Evolutionary conservation across 1,140 invertebrate genomes (phyloP).

Genomic region (Galleria mellonella): DNA sequence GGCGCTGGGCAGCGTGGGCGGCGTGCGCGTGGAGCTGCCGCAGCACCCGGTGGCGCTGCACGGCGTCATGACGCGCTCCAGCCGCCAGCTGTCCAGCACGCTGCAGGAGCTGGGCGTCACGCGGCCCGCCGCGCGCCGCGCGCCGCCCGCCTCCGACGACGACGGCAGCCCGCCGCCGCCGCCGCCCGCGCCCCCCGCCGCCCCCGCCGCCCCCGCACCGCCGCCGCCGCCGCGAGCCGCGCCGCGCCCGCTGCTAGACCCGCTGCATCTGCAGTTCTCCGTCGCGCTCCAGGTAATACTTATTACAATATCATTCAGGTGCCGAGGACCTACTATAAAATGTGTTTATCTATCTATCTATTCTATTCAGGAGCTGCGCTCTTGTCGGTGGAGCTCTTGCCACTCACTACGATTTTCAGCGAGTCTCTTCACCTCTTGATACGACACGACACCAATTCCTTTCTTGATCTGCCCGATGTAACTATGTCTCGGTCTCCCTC

Average conservation of each 20-base stretch:
- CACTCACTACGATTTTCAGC: too few species aligned
- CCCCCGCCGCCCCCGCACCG: constrained; percentile 9
- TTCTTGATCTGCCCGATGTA: too few species aligned
- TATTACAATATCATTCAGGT: too few species aligned
- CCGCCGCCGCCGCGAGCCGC: constrained; percentile 9
- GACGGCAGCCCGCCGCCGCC: background rate
- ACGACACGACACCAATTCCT: too few species aligned
- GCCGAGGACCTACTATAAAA: too few species aligned
- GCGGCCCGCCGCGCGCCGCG: constrained; percentile 14
- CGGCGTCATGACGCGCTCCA: constrained; percentile 97
- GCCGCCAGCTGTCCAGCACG: constrained; percentile 93
- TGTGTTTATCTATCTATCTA: too few species aligned
- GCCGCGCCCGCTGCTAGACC: constrained; percentile 77
- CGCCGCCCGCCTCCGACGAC: constrained; percentile 19
- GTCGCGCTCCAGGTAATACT: constrained; percentile 80
- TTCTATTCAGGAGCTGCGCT: too few species aligned
- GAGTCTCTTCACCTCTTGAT: too few species aligned
- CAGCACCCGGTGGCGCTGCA: constrained; percentile 97
- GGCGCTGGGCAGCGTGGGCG: constrained; percentile 89
- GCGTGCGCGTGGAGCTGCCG: constrained; percentile 94
- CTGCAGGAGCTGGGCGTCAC: constrained; percentile 78
- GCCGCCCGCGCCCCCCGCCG: constrained; percentile 15
- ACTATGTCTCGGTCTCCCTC: too few species aligned
- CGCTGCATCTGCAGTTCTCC: constrained; percentile 90
- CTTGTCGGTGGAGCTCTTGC: too few species aligned